A percentile compares a stretch with the other conserved stretches of the same genome.
Conservation (phyloP, 2,888 invertebrate species). For the Leptothorax acervorum region DNA sequence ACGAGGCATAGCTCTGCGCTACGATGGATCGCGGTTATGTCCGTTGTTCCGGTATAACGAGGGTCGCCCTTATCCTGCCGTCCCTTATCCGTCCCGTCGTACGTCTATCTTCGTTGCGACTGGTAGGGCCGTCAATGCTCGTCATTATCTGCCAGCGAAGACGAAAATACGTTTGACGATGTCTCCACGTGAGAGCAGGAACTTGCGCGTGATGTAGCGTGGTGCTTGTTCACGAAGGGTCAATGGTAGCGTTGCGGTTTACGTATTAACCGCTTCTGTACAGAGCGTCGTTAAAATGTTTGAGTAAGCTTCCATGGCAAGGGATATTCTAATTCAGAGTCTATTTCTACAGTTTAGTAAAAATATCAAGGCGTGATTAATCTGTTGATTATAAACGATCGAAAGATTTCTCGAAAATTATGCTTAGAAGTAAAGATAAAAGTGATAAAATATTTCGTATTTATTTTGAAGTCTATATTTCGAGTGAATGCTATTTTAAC, state of each 20-base stretch:
- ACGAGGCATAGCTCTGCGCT: slow-evolving; percentile 73
- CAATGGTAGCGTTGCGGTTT: neutral
- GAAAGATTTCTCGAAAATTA: neutral
- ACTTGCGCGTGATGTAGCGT: neutral
- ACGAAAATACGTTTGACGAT: slow-evolving; percentile 53
- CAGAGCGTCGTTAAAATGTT: neutral
- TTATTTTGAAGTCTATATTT: neutral
- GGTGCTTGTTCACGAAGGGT: neutral
- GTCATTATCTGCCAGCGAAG: slow-evolving; percentile 70
- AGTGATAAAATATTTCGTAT: neutral
- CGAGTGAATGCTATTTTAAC: neutral
- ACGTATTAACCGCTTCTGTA: neutral
- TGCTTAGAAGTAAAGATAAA: neutral
- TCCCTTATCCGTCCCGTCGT: slow-evolving; percentile 18
- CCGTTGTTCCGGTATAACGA: slow-evolving; percentile 75
- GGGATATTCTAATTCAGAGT: neutral
- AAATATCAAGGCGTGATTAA: neutral
- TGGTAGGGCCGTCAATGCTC: slow-evolving; percentile 57
- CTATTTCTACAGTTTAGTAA: neutral
- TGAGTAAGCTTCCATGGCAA: neutral
- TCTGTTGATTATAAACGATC: neutral
- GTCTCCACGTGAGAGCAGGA: slow-evolving; percentile 59
- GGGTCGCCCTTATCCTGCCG: slow-evolving; percentile 52
- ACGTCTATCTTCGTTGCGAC: slow-evolving; percentile 65
- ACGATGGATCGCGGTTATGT: slow-evolving; percentile 78